phyloP scores from a whole-genome alignment of 2,797 vertebrate species.

The Poliocrania exsul region DNA sequence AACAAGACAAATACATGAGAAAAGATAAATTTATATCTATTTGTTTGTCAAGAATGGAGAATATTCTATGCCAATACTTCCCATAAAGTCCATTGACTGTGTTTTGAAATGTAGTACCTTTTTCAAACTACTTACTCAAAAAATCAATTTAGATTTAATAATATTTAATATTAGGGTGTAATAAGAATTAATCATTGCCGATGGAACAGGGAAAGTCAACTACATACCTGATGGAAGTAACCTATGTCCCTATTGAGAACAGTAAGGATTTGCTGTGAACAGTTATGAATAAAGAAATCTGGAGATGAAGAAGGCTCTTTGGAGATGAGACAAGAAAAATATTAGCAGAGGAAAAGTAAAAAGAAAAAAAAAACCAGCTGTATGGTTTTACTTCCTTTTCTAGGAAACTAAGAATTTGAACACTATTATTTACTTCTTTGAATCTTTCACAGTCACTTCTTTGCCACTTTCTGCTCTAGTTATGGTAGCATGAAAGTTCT shows the following conservation, averaged over 20 bases:
- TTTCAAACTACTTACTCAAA: background rate
- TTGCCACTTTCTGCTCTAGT: background rate
- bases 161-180: background rate
- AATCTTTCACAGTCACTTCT: background rate
- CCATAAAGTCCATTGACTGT: background rate
- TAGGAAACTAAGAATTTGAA: background rate
- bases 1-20: background rate
- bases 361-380: background rate
- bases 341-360: background rate
- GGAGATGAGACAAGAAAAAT: background rate
- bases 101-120: background rate
- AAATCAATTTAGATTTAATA: background rate
- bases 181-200: background rate
- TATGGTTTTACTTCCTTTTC: background rate
- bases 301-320: background rate
- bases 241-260: background rate
- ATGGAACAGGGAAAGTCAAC: background rate
- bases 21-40: background rate
- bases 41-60: background rate
- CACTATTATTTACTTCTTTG: background rate
- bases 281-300: background rate
- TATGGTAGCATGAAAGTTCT: background rate
- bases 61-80: background rate
- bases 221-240: background rate
- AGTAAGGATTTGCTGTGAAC: background rate